A percentile compares a stretch with the other conserved stretches of the same genome.
Conservation (phyloP, 1,140 invertebrate species). For the Pemphigus obesinymphae region DNA sequence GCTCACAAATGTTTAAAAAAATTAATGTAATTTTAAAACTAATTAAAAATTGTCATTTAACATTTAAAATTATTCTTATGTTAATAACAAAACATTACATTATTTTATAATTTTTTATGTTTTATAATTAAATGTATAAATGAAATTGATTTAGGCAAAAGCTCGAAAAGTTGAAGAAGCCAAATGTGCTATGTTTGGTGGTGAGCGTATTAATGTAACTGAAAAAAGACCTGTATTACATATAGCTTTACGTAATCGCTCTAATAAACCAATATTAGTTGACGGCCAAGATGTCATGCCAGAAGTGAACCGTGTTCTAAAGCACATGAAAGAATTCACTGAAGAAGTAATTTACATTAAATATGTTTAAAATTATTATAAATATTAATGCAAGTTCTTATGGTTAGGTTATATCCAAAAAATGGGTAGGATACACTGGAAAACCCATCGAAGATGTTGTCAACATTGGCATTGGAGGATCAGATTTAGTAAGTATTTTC, state of each 20-base stretch:
- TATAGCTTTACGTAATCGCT: slow-evolving; percentile 83
- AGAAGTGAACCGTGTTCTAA: slow-evolving; percentile 83
- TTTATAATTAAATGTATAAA: no score
- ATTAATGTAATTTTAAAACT: no score
- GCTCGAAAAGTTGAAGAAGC: slow-evolving; percentile 77
- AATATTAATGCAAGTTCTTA: not conserved
- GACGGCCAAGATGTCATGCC: slow-evolving; percentile 92
- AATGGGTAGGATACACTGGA: slow-evolving; percentile 86
- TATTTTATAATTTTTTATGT: no score
- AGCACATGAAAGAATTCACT: slow-evolving; percentile 93
- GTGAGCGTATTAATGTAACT: slow-evolving; percentile 96
- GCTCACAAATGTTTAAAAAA: no score
- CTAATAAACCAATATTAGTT: slow-evolving; percentile 71
- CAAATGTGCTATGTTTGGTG: slow-evolving; percentile 88
- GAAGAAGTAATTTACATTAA: slow-evolving; percentile 56
- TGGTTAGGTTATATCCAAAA: slow-evolving; percentile 60
- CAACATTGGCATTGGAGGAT: slow-evolving; percentile 99
- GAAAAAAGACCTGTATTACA: slow-evolving; percentile 95
- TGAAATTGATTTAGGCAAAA: slow-evolving; percentile 63
- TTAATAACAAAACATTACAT: no score
- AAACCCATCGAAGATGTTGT: slow-evolving; percentile 96
- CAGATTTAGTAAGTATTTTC: slow-evolving; percentile 72
- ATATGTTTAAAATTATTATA: not conserved
- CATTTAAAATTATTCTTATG: no score
- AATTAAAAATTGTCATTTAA: no score